Conservation (phyloP, 1,140 invertebrate genomes). For the Oncopodura yosiiana region DNA sequence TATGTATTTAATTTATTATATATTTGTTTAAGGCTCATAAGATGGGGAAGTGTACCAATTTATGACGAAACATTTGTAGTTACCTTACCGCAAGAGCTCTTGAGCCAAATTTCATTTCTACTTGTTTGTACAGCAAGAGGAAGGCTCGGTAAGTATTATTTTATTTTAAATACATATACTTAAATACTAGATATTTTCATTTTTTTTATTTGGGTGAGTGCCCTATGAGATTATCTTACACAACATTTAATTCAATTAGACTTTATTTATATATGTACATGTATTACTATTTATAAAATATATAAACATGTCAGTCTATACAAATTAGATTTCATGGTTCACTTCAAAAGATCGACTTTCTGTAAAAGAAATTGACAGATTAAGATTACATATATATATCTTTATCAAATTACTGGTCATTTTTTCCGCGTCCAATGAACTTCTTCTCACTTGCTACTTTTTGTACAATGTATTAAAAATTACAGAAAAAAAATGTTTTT, state of each 20-base stretch:
- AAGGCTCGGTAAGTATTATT: constrained; percentile 23
- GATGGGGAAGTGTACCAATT: constrained; percentile 32
- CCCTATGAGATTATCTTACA: neutral
- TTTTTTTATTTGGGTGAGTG: neutral
- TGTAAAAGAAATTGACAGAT: too few relatives aligned
- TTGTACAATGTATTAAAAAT: too few relatives aligned
- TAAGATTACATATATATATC: too few relatives aligned
- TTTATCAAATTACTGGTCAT: too few relatives aligned
- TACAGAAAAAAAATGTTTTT: neutral
- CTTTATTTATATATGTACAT: neutral
- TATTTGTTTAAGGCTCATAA: constrained; percentile 16
- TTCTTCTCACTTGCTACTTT: too few relatives aligned
- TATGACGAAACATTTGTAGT: constrained; percentile 34
- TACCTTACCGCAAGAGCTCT: constrained; percentile 26
- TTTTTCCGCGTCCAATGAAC: too few relatives aligned
- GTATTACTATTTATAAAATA: too few relatives aligned
- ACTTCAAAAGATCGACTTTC: too few relatives aligned
- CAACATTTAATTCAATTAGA: neutral
- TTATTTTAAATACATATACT: neutral
- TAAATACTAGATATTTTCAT: neutral
- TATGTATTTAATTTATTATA: neutral
- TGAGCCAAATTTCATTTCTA: constrained; percentile 30
- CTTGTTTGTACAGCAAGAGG: constrained; percentile 28
- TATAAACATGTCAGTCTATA: too few relatives aligned
- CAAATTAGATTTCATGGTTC: too few relatives aligned